These are phyloP conservation scores for Macrochelys suwanniensis DNA, from an alignment of 2,797 vertebrate species.

Conservation along the genomic window DNA sequence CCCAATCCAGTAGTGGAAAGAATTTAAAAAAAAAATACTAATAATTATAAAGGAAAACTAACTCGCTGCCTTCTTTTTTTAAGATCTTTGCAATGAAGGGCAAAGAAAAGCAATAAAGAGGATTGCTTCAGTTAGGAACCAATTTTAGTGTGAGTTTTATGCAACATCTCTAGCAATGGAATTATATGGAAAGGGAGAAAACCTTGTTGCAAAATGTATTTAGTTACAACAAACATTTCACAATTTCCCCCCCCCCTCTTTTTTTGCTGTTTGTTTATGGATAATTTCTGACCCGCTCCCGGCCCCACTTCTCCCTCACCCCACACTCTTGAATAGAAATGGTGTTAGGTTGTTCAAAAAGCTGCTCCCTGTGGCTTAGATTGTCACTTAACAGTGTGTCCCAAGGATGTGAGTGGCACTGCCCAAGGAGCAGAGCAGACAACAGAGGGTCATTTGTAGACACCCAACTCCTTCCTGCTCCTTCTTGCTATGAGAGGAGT, in stretches of 20 bases:
- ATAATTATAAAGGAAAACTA: neutral
- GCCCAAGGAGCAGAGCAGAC: neutral
- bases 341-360: neutral
- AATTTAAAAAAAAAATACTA: neutral
- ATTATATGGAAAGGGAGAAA: neutral
- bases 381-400: neutral
- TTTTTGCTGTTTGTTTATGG: neutral
- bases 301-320: too few species aligned
- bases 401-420: neutral
- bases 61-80: neutral
- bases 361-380: neutral
- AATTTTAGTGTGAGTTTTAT: neutral
- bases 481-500: slow-evolving; percentile 10
- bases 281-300: too few species aligned
- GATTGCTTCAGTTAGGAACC: slow-evolving; percentile 14
- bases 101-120: slow-evolving; percentile 24
- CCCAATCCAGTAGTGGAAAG: neutral
- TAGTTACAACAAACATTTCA: neutral
- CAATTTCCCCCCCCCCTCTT: neutral
- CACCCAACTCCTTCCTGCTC: neutral
- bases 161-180: neutral
- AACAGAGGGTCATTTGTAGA: neutral
- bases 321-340: neutral
- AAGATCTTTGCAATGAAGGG: slow-evolving; percentile 25
- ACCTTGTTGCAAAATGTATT: neutral